These are phyloP conservation scores for Thalassophryne amazonica DNA, from an alignment of 2,797 vertebrate genomes.

Conservation along the genomic window DNA sequence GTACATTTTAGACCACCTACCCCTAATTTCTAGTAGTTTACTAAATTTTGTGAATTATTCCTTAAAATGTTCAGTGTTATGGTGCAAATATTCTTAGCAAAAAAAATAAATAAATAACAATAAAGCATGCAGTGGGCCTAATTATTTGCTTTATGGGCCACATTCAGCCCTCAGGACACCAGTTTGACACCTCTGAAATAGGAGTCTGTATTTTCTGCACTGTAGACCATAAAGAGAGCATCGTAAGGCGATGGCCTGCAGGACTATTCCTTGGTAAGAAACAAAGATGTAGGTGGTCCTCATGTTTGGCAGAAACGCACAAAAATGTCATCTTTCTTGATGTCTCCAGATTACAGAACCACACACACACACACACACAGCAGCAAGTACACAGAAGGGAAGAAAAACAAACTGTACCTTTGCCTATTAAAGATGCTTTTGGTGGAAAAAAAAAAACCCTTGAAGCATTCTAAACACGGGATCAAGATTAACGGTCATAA, in stretches of 20 bases:
- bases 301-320: conserved; percentile 4
- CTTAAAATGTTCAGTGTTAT: too few species aligned
- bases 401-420: conserved; percentile 31
- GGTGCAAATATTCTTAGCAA: too few species aligned
- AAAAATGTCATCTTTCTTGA: not conserved
- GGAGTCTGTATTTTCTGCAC: too few species aligned
- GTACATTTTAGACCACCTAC: too few species aligned
- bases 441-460: conserved; percentile 54
- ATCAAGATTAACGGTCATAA: conserved; percentile 53
- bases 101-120: too few species aligned
- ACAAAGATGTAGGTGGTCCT: conserved; percentile 1
- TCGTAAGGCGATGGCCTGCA: not conserved
- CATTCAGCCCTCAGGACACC: too few species aligned
- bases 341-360: conserved; percentile 6
- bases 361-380: conserved; percentile 3
- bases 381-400: conserved; percentile 34
- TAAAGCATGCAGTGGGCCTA: too few species aligned
- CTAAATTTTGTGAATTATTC: too few species aligned
- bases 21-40: too few species aligned
- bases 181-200: too few species aligned
- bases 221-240: not conserved
- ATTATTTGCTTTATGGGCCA: too few species aligned
- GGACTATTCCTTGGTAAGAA: not conserved
- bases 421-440: conserved; percentile 37
- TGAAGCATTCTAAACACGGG: conserved; percentile 46